These are phyloP conservation scores for Onychomys torridus DNA, from an alignment of 2,797 vertebrate species.

Conservation along the genomic window DNA sequence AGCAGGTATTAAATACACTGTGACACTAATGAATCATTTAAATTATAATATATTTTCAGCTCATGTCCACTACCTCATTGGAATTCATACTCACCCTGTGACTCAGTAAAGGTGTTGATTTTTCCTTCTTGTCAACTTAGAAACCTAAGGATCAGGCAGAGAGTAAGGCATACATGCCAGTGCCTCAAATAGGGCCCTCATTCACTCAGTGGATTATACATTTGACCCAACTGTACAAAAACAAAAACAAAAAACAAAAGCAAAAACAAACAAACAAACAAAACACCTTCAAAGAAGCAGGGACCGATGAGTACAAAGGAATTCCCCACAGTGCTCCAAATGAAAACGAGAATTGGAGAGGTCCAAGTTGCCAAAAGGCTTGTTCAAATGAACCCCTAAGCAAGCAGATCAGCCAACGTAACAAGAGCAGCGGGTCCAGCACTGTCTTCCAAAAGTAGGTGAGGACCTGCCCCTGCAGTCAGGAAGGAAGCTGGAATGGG, in stretches of 20 bases:
- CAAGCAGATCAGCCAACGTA: background rate
- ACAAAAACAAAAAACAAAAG: background rate
- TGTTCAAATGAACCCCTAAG: background rate
- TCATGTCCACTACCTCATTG: background rate
- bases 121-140: background rate
- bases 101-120: background rate
- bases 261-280: background rate
- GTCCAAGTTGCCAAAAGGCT: background rate
- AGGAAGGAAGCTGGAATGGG: no score
- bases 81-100: background rate
- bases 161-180: background rate
- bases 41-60: background rate
- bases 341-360: background rate
- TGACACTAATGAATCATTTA: background rate
- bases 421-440: rapidly evolving
- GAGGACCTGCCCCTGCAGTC: rapidly evolving
- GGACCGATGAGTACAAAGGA: background rate
- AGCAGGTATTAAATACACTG: background rate
- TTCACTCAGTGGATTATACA: background rate
- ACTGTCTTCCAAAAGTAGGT: rapidly evolving
- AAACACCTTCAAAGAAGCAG: background rate
- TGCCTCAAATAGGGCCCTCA: background rate
- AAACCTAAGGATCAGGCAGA: background rate
- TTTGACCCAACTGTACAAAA: background rate
- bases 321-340: background rate